Conservation (phyloP, 2,797 vertebrate genomes). For the Falco cherrug region DNA sequence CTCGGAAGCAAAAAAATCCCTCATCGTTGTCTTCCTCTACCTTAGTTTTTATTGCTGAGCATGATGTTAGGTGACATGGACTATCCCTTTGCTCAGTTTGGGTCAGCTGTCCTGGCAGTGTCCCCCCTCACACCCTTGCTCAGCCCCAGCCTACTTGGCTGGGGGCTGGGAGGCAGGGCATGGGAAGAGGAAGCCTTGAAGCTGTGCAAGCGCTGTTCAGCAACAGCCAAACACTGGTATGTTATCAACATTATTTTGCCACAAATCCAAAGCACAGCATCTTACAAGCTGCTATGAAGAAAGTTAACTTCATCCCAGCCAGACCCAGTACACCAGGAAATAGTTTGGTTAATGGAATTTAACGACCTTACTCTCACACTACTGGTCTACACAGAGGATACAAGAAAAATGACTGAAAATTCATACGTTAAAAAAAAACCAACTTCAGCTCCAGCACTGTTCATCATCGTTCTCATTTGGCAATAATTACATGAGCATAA, state of each 20-base stretch:
- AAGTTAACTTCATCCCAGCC: background rate
- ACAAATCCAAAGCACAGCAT: background rate
- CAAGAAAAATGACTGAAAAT: background rate
- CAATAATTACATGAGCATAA: background rate
- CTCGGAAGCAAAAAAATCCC: background rate
- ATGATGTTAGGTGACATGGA: background rate
- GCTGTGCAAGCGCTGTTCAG: background rate
- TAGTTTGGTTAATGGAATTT: background rate
- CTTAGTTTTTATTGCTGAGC: background rate
- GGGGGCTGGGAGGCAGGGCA: background rate
- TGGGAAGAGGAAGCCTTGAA: background rate
- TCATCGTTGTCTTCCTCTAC: background rate
- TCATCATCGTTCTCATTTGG: background rate
- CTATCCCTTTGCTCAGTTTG: background rate
- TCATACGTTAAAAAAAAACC: background rate
- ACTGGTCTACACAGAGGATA: background rate
- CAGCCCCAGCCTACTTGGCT: background rate
- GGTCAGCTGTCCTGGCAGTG: background rate
- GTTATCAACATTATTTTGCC: background rate
- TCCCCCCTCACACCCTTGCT: background rate
- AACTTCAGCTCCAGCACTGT: background rate
- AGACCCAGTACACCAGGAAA: background rate
- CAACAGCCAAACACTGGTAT: background rate
- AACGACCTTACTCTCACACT: background rate
- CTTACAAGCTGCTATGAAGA: background rate